Evolutionary conservation across 2,888 invertebrate species (phyloP).

Genomic region (Idaea biselata): DNA sequence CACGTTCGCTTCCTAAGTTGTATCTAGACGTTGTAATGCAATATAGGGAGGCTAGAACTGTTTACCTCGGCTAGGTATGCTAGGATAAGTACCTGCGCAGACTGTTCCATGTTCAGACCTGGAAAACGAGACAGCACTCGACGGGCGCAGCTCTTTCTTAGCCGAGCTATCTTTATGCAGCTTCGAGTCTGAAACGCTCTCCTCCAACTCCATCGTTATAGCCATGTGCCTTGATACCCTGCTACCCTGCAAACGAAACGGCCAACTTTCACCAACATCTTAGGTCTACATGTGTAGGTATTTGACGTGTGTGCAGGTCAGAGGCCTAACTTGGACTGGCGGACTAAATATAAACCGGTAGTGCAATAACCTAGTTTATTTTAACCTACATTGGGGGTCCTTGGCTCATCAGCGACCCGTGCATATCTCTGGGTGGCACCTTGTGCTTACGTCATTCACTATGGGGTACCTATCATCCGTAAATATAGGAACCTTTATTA

Average conservation of each 20-base stretch:
- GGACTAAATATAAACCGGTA: constrained; percentile 57
- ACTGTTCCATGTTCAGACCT: constrained; percentile 71
- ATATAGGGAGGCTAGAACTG: constrained; percentile 16
- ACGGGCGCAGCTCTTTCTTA: constrained; percentile 68
- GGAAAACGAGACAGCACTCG: constrained; percentile 67
- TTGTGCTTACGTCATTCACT: constrained; percentile 70
- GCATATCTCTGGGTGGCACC: constrained; percentile 74
- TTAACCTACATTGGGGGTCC: constrained; percentile 74
- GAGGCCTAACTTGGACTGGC: constrained; percentile 54
- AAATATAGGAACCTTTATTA: too few relatives aligned
- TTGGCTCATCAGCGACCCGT: constrained; percentile 66
- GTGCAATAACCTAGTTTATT: constrained; percentile 80
- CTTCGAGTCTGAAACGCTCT: constrained; percentile 73
- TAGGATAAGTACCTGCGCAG: constrained; percentile 25
- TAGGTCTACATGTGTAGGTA: constrained; percentile 20
- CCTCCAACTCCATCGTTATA: constrained; percentile 74
- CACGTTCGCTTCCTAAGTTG: background rate
- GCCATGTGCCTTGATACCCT: constrained; percentile 57
- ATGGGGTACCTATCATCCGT: constrained; percentile 47
- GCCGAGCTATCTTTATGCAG: constrained; percentile 65
- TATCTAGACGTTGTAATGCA: background rate
- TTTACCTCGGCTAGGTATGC: constrained; percentile 8
- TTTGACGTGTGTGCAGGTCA: constrained; percentile 48
- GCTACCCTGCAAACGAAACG: constrained; percentile 51
- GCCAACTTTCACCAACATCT: constrained; percentile 42